These are phyloP conservation scores for Strigamia transsilvanica DNA, from an alignment of 2,888 invertebrate genomes.

Conservation along the genomic window DNA sequence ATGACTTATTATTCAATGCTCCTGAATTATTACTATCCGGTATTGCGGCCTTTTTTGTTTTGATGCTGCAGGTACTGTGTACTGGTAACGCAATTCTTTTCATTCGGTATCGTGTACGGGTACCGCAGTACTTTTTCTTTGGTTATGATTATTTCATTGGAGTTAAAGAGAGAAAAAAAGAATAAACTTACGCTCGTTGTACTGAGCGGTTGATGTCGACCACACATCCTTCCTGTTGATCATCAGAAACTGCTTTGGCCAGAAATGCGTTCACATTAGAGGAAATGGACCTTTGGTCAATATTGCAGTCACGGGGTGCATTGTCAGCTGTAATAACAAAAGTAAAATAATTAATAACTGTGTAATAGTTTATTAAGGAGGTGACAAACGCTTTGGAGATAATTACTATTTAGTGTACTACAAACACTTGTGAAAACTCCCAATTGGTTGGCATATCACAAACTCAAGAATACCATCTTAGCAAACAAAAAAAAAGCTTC, in stretches of 20 bases:
- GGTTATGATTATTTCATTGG: not conserved
- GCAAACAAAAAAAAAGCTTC: too few species aligned
- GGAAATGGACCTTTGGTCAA: constrained; percentile 19
- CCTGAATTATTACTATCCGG: too few species aligned
- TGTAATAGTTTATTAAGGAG: not conserved
- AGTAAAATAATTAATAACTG: not conserved
- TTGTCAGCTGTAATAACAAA: constrained; percentile 51
- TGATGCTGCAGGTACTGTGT: too few species aligned
- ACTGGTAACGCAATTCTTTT: too few species aligned
- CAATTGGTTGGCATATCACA: too few species aligned
- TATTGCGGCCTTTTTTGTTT: too few species aligned
- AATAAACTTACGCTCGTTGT: constrained; percentile 40
- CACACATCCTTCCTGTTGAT: constrained; percentile 54
- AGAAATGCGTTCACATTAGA: constrained; percentile 52
- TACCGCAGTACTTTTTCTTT: too few species aligned
- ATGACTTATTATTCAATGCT: too few species aligned
- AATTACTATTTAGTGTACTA: too few species aligned
- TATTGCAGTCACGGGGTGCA: constrained; percentile 53
- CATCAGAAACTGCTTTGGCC: constrained; percentile 50
- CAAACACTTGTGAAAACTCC: too few species aligned
- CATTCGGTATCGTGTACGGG: too few species aligned
- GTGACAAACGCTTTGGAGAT: not conserved
- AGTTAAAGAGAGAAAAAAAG: not conserved
- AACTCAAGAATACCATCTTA: too few species aligned
- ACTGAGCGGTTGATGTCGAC: constrained; percentile 41